Conservation (phyloP, 1,140 invertebrate species). For the Caenorhabditis tropicalis region DNA sequence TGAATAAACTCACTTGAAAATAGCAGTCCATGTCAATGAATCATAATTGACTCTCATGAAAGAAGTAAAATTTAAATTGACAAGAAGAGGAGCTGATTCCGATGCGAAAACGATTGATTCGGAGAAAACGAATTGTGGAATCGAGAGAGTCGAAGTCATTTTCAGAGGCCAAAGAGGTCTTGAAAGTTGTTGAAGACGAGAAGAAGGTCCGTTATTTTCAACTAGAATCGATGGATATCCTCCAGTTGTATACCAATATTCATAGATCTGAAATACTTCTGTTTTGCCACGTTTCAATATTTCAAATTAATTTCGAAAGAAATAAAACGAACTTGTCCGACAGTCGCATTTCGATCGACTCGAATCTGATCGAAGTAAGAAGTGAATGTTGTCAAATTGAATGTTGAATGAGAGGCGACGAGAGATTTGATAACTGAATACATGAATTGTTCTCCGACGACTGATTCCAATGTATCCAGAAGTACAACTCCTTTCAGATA, state of each 20-base stretch:
- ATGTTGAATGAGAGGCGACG: slow-evolving; percentile 17
- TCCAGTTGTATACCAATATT: slow-evolving; percentile 45
- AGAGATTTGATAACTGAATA: slow-evolving; percentile 43
- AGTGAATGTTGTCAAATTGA: slow-evolving; percentile 28
- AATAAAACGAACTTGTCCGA: neutral
- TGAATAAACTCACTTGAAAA: slow-evolving; percentile 38
- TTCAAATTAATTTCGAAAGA: neutral
- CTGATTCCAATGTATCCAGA: slow-evolving; percentile 43
- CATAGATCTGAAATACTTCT: slow-evolving; percentile 40
- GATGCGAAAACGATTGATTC: slow-evolving; percentile 35
- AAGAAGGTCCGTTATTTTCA: neutral
- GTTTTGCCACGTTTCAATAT: neutral
- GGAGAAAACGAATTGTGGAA: slow-evolving; percentile 40
- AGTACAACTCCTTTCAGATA: slow-evolving; percentile 55
- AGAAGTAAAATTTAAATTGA: slow-evolving; percentile 50
- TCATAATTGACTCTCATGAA: slow-evolving; percentile 54
- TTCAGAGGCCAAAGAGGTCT: slow-evolving; percentile 43
- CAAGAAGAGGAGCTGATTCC: slow-evolving; percentile 16
- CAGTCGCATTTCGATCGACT: slow-evolving; percentile 16
- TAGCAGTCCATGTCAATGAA: slow-evolving; percentile 47
- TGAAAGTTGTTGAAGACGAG: slow-evolving; percentile 34
- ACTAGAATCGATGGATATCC: slow-evolving; percentile 50
- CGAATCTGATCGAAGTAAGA: slow-evolving; percentile 41
- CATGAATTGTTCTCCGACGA: slow-evolving; percentile 53
- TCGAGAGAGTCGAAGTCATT: neutral